phyloP scores from a whole-genome alignment of 2,113 vertebrate genomes.

The Aspiorhynchus laticeps region DNA sequence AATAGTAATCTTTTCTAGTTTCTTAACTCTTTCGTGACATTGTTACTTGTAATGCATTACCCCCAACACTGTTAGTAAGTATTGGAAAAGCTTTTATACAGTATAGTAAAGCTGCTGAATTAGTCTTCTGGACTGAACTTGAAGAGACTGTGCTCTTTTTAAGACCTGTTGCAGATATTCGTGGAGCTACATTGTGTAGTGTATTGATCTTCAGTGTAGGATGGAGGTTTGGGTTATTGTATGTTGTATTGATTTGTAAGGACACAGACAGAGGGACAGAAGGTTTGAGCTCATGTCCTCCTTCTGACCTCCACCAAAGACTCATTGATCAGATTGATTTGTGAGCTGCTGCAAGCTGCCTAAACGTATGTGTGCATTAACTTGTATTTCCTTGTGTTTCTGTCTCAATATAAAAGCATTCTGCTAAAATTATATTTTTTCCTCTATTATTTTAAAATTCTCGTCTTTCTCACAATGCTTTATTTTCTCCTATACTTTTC shows the following conservation, averaged over 20 bases:
- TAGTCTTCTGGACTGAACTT: background rate
- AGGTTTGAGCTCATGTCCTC: conserved; percentile 58
- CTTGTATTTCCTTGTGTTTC: background rate
- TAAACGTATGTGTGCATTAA: background rate
- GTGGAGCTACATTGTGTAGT: background rate
- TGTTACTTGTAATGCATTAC: no score
- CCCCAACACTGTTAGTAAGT: background rate
- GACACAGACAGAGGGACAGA: conserved; percentile 65
- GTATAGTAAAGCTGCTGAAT: background rate
- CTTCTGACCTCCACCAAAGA: conserved; percentile 16
- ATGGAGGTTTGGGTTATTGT: background rate
- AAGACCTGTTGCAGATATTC: background rate
- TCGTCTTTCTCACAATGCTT: no score
- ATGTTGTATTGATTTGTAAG: conserved; percentile 11
- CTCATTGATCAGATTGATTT: conserved; percentile 66
- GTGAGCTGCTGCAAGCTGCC: conserved; percentile 8
- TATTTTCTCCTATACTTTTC: no score
- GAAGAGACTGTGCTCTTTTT: background rate
- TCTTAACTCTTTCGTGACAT: no score
- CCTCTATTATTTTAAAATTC: no score
- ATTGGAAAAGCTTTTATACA: background rate
- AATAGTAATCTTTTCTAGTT: no score
- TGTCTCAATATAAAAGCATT: background rate
- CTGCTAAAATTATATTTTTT: no score
- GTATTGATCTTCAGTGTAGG: conserved; percentile 70